phyloP scores from a whole-genome alignment of 1,140 invertebrate genomes.

The Battus philenor region DNA sequence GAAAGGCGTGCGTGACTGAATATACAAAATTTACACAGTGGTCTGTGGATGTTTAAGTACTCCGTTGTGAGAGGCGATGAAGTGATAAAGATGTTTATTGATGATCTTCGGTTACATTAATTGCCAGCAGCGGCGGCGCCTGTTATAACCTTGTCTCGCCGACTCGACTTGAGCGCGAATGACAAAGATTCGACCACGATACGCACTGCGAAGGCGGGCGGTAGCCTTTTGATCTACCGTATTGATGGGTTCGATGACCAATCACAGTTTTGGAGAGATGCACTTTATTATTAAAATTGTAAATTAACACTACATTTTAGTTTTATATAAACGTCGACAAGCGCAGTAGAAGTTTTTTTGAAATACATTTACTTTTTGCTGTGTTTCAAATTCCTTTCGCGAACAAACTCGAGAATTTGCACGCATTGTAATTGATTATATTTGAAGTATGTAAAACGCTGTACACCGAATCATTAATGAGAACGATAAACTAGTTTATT shows the following conservation, averaged over 20 bases:
- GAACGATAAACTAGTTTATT: conserved; percentile 46
- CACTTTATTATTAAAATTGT: conserved; percentile 14
- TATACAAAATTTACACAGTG: conserved; percentile 56
- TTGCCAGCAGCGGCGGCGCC: conserved; percentile 68
- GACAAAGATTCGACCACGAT: conserved; percentile 65
- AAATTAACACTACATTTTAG: neutral
- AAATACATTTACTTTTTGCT: neutral
- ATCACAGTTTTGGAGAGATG: conserved; percentile 53
- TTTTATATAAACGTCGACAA: neutral
- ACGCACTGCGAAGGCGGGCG: conserved; percentile 39
- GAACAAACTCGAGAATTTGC: neutral
- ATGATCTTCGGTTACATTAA: conserved; percentile 71
- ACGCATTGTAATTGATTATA: conserved; percentile 17
- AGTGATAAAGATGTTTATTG: conserved; percentile 74
- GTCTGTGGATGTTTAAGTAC: conserved; percentile 55
- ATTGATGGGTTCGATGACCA: conserved; percentile 57
- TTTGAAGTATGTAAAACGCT: conserved; percentile 28
- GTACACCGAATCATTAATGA: conserved; percentile 27
- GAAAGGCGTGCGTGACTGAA: conserved; percentile 60
- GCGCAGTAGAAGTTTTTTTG: neutral
- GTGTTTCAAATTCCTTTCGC: neutral
- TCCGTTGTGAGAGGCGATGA: conserved; percentile 61
- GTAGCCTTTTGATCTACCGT: conserved; percentile 52
- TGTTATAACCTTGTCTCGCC: conserved; percentile 49
- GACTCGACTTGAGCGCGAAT: conserved; percentile 56